A percentile compares a stretch with the other conserved stretches of the same genome.
These are phyloP conservation scores for Sigmodon hispidus DNA, from an alignment of 2,113 vertebrate genomes.

Conservation along the genomic window DNA sequence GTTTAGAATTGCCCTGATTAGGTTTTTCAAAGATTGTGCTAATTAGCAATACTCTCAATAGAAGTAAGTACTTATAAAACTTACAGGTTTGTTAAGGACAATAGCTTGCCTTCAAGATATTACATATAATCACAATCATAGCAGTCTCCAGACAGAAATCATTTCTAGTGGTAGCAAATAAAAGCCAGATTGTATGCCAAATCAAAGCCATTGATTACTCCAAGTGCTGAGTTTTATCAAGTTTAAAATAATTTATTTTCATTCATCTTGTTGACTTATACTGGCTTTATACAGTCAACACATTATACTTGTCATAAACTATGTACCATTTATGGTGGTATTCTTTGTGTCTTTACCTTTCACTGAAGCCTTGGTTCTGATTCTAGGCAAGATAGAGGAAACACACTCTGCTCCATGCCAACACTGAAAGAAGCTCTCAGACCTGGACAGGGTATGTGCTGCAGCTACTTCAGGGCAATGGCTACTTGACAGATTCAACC, in stretches of 20 bases:
- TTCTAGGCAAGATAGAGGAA: neutral
- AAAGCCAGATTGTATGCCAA: conserved; percentile 43
- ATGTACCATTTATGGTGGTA: neutral
- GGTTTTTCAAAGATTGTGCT: neutral
- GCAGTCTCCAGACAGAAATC: neutral
- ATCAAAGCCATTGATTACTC: conserved; percentile 47
- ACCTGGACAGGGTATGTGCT: neutral
- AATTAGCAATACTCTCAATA: conserved; percentile 14
- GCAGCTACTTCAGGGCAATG: neutral
- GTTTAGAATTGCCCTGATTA: conserved; percentile 1
- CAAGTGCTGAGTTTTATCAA: neutral
- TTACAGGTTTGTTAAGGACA: neutral
- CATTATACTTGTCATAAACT: neutral
- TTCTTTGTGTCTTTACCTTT: neutral
- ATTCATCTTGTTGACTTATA: neutral
- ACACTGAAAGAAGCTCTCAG: neutral
- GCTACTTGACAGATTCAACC: neutral
- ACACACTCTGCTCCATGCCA: neutral
- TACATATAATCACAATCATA: neutral
- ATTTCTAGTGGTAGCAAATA: conserved; percentile 37
- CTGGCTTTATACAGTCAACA: neutral
- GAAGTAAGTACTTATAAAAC: neutral
- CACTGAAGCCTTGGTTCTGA: neutral
- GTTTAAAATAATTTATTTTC: conserved; percentile 21
- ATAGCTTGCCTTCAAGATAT: neutral